Base-by-base conservation (phyloP, 1,140 invertebrate genomes). In the Plutomurus gul region DNA sequence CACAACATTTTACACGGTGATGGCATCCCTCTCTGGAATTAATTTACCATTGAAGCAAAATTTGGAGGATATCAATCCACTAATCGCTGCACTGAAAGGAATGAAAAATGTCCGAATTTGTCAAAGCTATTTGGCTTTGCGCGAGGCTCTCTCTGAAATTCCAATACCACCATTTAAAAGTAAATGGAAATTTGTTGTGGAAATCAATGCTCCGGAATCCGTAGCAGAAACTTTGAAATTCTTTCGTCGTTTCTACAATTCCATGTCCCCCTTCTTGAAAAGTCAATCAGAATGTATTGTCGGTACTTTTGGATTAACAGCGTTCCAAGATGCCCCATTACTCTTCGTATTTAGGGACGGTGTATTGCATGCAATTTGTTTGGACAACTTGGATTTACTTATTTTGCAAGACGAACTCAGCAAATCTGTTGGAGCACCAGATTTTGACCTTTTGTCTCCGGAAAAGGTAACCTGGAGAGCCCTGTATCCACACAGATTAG, bases 121-220 rank as follows among this genome's bases (percentile, higher is more conserved):
- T 16, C 11, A 11, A n/a, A 65, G 56, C 18, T 65, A 33, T 36
- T 65, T 65, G 16, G 36, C 30, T 2, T 33, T 65, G 56, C 27
- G 56, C 30, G 56, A 65, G 36, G 56, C 56, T 0, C n/a, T n/a
- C n/a, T 33, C 36, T 65, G 56, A n/a, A 43, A 43, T 30, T 5
- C 22, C 25, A 11, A n/a, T n/a, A 7, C 30, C 13, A 1, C 16
- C 16, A n/a, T 33, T 7, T 3, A 30, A 65, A 6, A 65, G 36
- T n/a, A 65, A 65, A 65, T 65, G 56, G 56, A 65, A 65, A 33
- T 65, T 65, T n/a, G 56, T 65, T 33, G n/a, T 65, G 56, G 56
- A 65, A 65, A 30, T 18, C 56, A 65, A 65, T 2, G 56, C 56
- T 65, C 36, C 56, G 13, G 56, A 65, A 65, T 65, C 56, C 36